Percentiles rank a stretch among this genome's conserved stretches.
These are phyloP conservation scores for Neolamprologus fasciatus DNA, from an alignment of 2,113 vertebrate genomes.

Conservation along the genomic window DNA sequence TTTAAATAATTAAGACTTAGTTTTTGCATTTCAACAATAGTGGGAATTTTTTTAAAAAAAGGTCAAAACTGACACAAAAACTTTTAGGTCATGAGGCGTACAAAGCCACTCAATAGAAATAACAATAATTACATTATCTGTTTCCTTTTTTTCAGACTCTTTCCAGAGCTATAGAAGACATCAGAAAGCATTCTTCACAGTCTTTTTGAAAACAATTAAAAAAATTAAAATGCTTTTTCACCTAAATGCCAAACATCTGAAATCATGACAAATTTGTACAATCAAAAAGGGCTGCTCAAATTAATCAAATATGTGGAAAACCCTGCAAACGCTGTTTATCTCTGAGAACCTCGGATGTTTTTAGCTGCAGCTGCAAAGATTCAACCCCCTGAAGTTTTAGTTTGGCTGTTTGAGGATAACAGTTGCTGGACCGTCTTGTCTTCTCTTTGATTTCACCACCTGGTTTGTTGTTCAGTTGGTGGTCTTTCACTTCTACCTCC, in stretches of 20 bases:
- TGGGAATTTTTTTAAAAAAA: background rate
- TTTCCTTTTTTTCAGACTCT: background rate
- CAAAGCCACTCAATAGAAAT: background rate
- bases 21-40: background rate
- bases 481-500: slow-evolving; percentile 54
- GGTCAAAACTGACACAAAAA: background rate
- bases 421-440: slow-evolving; percentile 52
- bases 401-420: slow-evolving; percentile 48
- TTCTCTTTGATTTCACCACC: slow-evolving; percentile 62
- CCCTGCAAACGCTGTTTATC: background rate
- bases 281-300: background rate
- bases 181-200: background rate
- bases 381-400: slow-evolving; percentile 46
- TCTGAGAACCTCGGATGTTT: slow-evolving; percentile 9
- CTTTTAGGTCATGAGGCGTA: background rate
- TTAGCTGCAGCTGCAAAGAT: slow-evolving; percentile 43
- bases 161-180: background rate
- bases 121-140: background rate
- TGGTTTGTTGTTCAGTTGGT: slow-evolving; percentile 55
- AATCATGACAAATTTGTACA: background rate
- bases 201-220: background rate
- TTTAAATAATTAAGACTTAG: background rate
- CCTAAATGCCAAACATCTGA: background rate
- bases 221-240: background rate
- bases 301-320: background rate